phyloP scores from a whole-genome alignment of 2,113 vertebrate species.

The Orycteropus afer region DNA sequence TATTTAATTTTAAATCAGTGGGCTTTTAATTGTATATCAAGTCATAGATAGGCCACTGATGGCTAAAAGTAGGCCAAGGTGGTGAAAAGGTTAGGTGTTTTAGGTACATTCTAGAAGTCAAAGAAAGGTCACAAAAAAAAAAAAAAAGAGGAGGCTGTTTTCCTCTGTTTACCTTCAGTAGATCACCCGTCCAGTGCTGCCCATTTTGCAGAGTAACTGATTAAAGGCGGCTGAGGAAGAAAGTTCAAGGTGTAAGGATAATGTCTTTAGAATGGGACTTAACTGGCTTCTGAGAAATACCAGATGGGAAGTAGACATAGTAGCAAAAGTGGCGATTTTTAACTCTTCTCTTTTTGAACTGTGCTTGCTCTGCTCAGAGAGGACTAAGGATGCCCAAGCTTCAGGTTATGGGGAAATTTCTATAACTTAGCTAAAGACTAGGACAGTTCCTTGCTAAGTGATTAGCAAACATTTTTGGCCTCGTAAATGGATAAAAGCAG shows the following conservation, averaged over 20 bases:
- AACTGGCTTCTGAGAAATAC: conserved; percentile 45
- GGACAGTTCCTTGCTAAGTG: conserved; percentile 65
- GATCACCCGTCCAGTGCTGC: not conserved
- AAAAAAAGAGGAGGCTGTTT: not conserved
- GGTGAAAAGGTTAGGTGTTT: not conserved
- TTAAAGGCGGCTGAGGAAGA: not conserved
- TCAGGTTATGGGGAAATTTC: conserved; percentile 45
- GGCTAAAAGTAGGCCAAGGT: not conserved
- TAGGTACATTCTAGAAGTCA: not conserved
- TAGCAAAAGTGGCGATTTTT: not conserved
- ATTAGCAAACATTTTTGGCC: conserved; percentile 76
- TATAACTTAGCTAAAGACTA: conserved; percentile 13
- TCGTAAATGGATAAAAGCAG: conserved; percentile 74
- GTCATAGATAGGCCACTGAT: conserved; percentile 2
- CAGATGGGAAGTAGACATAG: not conserved
- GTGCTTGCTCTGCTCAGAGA: not conserved
- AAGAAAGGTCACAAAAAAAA: not conserved
- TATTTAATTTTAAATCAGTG: not conserved
- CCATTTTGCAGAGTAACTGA: not conserved
- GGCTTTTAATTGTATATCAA: conserved; percentile 28
- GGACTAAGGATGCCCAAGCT: not conserved
- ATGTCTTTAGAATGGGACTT: conserved; percentile 23
- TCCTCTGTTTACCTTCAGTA: not conserved
- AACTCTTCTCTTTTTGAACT: not conserved
- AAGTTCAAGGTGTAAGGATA: not conserved